Conservation (phyloP, 2,888 invertebrate genomes). For the Sphecodes monilicornis region DNA sequence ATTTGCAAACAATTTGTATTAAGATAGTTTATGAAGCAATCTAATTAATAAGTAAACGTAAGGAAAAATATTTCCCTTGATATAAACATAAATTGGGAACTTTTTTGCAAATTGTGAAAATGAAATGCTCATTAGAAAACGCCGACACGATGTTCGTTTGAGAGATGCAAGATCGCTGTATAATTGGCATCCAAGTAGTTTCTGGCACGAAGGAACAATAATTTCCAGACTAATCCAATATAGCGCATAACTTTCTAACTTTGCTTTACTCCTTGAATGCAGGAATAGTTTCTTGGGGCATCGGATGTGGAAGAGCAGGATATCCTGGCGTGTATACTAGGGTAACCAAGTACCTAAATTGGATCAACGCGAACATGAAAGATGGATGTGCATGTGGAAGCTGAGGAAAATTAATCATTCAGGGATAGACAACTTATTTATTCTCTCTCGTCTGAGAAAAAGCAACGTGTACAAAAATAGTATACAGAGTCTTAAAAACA, state of each 20-base stretch:
- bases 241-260: neutral
- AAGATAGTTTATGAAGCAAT: neutral
- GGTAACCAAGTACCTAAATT: slow-evolving; percentile 89
- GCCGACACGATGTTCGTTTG: neutral
- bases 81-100: neutral
- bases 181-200: neutral
- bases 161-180: neutral
- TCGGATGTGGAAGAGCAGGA: slow-evolving; percentile 90
- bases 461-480: neutral
- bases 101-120: neutral
- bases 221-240: neutral
- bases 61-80: neutral
- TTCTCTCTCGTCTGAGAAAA: neutral
- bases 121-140: neutral
- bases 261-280: slow-evolving; percentile 67
- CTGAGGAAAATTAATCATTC: slow-evolving; percentile 68
- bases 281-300: slow-evolving; percentile 95
- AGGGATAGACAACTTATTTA: neutral
- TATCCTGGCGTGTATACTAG: slow-evolving; percentile 92
- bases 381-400: slow-evolving; percentile 90
- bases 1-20: neutral
- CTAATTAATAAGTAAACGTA: no score
- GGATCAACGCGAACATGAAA: slow-evolving; percentile 91
- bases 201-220: neutral
- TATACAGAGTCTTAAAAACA: neutral